Evolutionary conservation across 2,797 vertebrate genomes (phyloP).

Genomic region (Cossypha caffra): DNA sequence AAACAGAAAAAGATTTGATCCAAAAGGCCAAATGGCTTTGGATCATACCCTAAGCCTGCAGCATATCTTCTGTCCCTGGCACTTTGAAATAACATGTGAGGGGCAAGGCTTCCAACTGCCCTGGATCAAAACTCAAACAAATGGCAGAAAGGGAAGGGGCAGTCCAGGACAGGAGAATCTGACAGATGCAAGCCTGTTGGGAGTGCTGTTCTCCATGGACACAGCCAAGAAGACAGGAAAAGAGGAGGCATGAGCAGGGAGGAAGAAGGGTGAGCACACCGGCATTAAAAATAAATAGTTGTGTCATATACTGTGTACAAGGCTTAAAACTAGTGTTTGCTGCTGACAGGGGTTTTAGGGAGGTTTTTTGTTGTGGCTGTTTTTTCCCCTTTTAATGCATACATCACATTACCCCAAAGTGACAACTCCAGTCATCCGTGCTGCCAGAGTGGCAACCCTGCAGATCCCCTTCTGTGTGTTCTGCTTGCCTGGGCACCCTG

Average conservation of each 20-base stretch:
- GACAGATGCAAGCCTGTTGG: conserved; percentile 44
- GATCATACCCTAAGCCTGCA: conserved; percentile 29
- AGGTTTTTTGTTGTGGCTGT: not conserved
- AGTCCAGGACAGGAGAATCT: conserved; percentile 30
- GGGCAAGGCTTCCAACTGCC: conserved; percentile 16
- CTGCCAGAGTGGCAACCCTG: not conserved
- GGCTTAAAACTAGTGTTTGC: not conserved
- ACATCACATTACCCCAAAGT: conserved; percentile 32
- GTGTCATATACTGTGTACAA: not conserved
- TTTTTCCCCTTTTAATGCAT: not conserved
- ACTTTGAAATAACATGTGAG: not conserved
- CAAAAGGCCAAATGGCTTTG: conserved; percentile 44
- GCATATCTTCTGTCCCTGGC: conserved; percentile 28
- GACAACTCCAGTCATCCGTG: conserved; percentile 44
- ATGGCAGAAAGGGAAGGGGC: conserved; percentile 18
- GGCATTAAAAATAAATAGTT: not conserved
- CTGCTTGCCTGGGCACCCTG: conserved; percentile 60
- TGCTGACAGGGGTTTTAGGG: not conserved
- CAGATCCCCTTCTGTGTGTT: conserved; percentile 49
- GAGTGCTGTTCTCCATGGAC: conserved; percentile 5
- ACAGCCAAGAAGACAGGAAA: not conserved
- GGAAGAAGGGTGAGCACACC: not conserved
- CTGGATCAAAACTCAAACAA: conserved; percentile 42
- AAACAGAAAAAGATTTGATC: conserved; percentile 16
- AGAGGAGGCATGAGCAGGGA: not conserved